These are phyloP conservation scores for Psephotus haematonotus DNA, from an alignment of 2,113 vertebrate genomes.

Conservation along the genomic window DNA sequence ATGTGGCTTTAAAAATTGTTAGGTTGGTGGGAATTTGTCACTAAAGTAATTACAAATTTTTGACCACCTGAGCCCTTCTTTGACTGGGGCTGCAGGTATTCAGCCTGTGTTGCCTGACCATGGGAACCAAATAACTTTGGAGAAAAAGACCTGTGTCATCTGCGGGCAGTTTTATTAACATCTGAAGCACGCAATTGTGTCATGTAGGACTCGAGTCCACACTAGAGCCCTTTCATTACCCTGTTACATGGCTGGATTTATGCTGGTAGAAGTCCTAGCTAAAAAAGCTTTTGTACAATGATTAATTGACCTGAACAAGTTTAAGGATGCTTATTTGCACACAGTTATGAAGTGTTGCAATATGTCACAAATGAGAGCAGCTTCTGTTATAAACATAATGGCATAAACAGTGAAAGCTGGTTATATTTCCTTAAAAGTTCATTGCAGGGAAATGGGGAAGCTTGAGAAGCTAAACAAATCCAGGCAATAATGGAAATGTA, in stretches of 20 bases:
- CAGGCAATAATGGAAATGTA: conserved; percentile 99
- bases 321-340: conserved; percentile 84
- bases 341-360: conserved; percentile 78
- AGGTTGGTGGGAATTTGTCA: neutral
- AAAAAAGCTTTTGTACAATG: conserved; percentile 67
- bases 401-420: conserved; percentile 72
- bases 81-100: neutral
- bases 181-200: conserved; percentile 8
- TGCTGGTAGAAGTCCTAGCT: conserved; percentile 43
- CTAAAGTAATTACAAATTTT: neutral
- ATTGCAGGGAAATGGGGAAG: conserved; percentile 84
- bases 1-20: neutral
- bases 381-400: conserved; percentile 77
- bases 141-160: conserved; percentile 21
- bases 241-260: neutral
- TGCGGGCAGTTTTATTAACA: conserved; percentile 37
- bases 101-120: neutral
- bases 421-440: conserved; percentile 88
- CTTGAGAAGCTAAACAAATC: conserved; percentile 93
- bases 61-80: neutral
- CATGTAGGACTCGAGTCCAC: neutral
- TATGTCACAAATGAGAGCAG: conserved; percentile 79
- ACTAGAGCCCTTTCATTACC: conserved; percentile 30
- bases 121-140: conserved; percentile 4
- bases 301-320: conserved; percentile 83